These are phyloP conservation scores for Brachionus angularis DNA, from an alignment of 1,140 invertebrate genomes.

Conservation along the genomic window DNA sequence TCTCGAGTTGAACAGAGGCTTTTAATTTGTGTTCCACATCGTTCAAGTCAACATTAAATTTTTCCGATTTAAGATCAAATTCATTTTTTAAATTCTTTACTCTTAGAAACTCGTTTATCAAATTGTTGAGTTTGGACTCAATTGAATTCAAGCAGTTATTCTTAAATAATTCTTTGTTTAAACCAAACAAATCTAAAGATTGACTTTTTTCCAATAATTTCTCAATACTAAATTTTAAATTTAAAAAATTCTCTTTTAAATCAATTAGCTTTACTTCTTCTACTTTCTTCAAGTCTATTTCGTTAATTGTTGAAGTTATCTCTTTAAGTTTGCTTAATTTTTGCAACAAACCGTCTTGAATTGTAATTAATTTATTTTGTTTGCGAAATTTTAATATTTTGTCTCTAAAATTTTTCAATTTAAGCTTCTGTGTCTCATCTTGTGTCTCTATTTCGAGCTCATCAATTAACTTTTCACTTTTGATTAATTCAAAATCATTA, in stretches of 20 bases:
- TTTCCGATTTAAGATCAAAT: background rate
- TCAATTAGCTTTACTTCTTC: background rate
- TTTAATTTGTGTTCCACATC: background rate
- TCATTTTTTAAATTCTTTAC: background rate
- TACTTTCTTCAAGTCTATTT: conserved; percentile 1
- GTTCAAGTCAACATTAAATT: background rate
- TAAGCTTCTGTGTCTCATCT: background rate
- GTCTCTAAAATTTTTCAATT: background rate
- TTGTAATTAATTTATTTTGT: background rate
- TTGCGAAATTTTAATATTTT: background rate
- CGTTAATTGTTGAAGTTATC: background rate
- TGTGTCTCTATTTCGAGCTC: background rate
- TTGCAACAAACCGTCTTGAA: conserved; percentile 9
- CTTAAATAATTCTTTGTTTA: conserved; percentile 25
- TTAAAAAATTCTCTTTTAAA: conserved; percentile 14
- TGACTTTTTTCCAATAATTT: background rate
- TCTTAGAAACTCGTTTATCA: background rate
- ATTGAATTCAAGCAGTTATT: background rate
- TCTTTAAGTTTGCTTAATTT: background rate
- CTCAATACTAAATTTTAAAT: conserved; percentile 8
- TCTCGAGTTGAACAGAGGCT: background rate
- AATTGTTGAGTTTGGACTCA: background rate
- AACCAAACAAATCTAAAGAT: background rate
- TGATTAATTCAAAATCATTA: conserved; percentile 18
- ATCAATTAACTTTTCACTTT: background rate